Percentiles rank a stretch among this genome's conserved stretches.
These are phyloP conservation scores for Sicus ferrugineus DNA, from an alignment of 2,888 invertebrate species.

Conservation along the genomic window DNA sequence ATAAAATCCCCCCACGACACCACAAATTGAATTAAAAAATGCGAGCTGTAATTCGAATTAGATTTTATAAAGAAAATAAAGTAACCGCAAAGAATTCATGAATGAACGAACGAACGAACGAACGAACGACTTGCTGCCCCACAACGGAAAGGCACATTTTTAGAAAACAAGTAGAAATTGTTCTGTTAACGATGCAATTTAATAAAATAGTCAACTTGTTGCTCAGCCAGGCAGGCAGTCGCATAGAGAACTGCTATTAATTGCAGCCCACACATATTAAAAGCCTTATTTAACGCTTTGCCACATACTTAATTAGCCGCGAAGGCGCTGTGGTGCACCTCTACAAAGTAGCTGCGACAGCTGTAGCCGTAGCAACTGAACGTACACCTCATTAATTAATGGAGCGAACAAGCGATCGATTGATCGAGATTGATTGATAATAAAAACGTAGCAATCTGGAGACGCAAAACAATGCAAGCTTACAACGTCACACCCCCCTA, in stretches of 20 bases:
- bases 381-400: too few species aligned
- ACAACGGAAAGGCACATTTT: background rate
- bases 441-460: background rate
- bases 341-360: background rate
- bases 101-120: constrained; percentile 11
- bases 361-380: background rate
- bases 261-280: constrained; percentile 23
- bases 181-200: background rate
- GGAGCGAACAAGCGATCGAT: background rate
- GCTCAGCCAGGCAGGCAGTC: background rate
- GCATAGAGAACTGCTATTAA: background rate
- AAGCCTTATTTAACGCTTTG: constrained; percentile 2
- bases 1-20: too few species aligned
- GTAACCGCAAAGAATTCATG: too few species aligned
- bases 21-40: too few species aligned
- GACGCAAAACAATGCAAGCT: background rate
- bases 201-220: constrained; percentile 4
- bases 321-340: constrained; percentile 36
- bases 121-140: background rate
- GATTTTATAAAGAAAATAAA: too few species aligned
- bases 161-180: background rate
- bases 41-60: too few species aligned
- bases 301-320: constrained; percentile 54
- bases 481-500: too few species aligned
- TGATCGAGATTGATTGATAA: constrained; percentile 2